Conservation (phyloP, 1,140 invertebrate species). For the Platorchestia sp. region DNA sequence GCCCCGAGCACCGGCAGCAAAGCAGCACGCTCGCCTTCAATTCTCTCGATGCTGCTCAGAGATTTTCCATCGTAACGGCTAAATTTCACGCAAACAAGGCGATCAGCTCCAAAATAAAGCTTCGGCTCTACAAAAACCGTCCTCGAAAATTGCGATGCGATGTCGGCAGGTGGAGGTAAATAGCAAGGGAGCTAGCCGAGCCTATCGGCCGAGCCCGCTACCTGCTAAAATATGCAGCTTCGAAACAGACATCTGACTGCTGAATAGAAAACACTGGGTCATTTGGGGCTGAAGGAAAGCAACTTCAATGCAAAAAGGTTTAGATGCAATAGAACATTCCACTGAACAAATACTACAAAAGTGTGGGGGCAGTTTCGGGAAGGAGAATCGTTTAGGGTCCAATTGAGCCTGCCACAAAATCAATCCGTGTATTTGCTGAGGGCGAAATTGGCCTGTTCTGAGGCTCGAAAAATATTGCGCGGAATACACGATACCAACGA, state of each 20-base stretch:
- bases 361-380: background rate
- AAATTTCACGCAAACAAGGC: slow-evolving; percentile 7
- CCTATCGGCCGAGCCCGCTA: background rate
- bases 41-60: background rate
- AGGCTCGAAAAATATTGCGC: background rate
- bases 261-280: background rate
- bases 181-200: background rate
- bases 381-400: background rate
- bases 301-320: background rate
- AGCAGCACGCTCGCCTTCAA: background rate
- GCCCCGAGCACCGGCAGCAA: background rate
- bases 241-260: background rate
- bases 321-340: background rate
- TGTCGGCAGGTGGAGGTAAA: background rate
- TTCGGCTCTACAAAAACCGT: background rate
- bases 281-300: background rate
- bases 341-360: background rate
- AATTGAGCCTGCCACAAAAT: background rate
- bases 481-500: background rate
- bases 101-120: background rate
- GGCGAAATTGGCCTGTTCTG: background rate
- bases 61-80: background rate
- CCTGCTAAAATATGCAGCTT: background rate
- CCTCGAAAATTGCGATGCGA: background rate
- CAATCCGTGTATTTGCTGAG: background rate